A percentile compares a stretch with the other conserved stretches of the same genome.
These are phyloP conservation scores for Pogonognathellus flavescens DNA, from an alignment of 1,140 invertebrate genomes.

Conservation along the genomic window DNA sequence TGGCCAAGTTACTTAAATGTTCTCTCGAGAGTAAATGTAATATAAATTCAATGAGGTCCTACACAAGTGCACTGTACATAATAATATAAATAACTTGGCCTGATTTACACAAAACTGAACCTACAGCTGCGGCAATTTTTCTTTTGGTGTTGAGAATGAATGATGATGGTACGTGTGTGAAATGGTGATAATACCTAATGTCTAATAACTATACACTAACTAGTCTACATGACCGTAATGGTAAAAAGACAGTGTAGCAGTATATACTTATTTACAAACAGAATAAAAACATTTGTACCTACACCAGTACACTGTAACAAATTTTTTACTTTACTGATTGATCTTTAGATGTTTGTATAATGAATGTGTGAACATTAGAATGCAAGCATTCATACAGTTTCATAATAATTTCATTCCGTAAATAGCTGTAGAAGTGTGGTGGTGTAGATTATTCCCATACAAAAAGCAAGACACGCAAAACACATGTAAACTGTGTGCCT, in stretches of 20 bases:
- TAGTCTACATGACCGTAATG: neutral
- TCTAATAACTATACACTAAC: neutral
- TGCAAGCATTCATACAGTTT: neutral
- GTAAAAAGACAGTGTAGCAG: no score
- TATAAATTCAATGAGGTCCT: neutral
- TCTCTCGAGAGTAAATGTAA: neutral
- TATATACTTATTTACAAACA: no score
- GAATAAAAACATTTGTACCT: no score
- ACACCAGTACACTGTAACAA: no score
- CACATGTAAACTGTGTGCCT: neutral
- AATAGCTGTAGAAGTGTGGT: neutral
- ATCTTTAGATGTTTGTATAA: neutral
- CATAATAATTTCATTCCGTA: neutral
- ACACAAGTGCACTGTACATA: neutral
- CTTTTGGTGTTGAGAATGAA: neutral
- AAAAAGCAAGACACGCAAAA: neutral
- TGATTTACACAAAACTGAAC: conserved; percentile 30
- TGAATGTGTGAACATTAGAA: conserved; percentile 29
- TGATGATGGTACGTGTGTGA: neutral
- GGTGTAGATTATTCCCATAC: neutral
- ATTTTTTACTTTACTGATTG: conserved; percentile 38
- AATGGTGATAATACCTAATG: neutral
- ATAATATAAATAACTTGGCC: neutral
- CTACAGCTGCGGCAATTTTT: neutral
- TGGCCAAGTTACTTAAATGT: neutral